Conservation (phyloP, 2,888 invertebrate genomes). For the Acleris holmiana region DNA sequence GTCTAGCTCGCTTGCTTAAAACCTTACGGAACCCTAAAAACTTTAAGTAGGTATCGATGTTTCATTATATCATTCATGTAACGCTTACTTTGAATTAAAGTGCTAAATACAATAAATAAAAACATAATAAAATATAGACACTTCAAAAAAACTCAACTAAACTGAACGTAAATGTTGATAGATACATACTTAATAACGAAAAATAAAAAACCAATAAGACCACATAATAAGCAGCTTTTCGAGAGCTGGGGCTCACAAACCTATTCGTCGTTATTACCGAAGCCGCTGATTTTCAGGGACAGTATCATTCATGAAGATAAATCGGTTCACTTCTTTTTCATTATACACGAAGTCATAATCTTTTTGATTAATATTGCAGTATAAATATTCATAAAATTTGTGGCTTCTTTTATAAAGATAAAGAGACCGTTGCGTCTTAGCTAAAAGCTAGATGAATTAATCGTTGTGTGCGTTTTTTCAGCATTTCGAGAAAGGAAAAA, state of each 20-base stretch:
- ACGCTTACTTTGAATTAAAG: no score
- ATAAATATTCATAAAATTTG: conserved; percentile 31
- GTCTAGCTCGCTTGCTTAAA: no score
- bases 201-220: conserved; percentile 21
- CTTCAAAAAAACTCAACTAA: no score
- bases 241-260: conserved; percentile 23
- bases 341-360: conserved; percentile 32
- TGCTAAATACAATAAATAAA: no score
- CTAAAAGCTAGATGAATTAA: no score
- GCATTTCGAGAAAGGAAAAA: no score
- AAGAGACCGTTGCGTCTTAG: not conserved
- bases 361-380: conserved; percentile 34
- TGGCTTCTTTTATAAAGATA: conserved; percentile 4
- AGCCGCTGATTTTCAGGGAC: conserved; percentile 23
- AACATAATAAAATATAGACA: no score
- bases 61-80: no score
- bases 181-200: conserved; percentile 3
- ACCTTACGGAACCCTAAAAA: no score
- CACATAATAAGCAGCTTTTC: conserved; percentile 28
- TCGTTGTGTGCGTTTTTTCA: no score
- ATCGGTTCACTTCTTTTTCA: conserved; percentile 35
- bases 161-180: not conserved
- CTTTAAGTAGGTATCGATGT: no score
- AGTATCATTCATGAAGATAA: conserved; percentile 34
- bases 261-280: conserved; percentile 34